These are phyloP conservation scores for Ptilonorhynchus violaceus DNA, from an alignment of 2,113 vertebrate genomes.

Conservation along the genomic window DNA sequence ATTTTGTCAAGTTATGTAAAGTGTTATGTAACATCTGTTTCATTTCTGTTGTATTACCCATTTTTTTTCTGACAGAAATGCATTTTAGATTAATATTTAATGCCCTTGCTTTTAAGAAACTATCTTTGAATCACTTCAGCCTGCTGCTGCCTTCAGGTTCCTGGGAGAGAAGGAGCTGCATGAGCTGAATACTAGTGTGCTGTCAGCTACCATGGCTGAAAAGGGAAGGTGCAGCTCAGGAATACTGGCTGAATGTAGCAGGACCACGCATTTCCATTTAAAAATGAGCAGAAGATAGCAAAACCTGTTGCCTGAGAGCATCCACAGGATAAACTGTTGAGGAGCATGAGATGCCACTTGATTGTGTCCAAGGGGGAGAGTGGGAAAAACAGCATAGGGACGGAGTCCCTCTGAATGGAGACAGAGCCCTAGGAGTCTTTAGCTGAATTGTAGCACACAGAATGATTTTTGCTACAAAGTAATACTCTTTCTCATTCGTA, in stretches of 20 bases:
- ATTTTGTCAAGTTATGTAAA: neutral
- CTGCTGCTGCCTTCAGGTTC: neutral
- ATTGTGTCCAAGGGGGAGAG: neutral
- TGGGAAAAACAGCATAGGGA: neutral
- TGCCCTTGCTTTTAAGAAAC: neutral
- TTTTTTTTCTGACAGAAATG: neutral
- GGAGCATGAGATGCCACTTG: neutral
- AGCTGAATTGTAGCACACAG: neutral
- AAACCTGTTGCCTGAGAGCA: neutral
- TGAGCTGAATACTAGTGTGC: neutral
- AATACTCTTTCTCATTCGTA: neutral
- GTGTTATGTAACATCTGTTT: neutral
- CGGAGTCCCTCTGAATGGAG: neutral
- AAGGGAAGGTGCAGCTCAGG: neutral
- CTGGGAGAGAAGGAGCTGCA: neutral
- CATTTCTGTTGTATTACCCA: neutral
- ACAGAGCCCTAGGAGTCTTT: neutral
- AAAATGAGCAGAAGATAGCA: neutral
- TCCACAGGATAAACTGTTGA: neutral
- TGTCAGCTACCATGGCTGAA: neutral
- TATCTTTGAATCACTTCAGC: neutral
- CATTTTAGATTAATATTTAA: slow-evolving; percentile 20
- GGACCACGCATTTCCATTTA: neutral
- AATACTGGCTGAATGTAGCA: neutral
- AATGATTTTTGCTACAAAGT: neutral